Conservation (phyloP, 2,888 invertebrate genomes). For the Diloba caeruleocephala region DNA sequence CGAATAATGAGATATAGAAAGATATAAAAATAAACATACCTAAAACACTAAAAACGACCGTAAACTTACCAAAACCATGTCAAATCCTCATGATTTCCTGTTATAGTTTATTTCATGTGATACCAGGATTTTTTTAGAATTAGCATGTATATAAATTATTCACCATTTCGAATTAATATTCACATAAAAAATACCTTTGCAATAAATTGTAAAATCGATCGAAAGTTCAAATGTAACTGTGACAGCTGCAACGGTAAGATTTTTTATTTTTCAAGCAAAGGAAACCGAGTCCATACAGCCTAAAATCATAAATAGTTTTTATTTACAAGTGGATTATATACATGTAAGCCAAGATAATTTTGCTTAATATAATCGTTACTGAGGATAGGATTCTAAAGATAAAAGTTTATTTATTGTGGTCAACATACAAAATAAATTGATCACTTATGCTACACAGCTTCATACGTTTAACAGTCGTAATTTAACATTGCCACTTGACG, state of each 20-base stretch:
- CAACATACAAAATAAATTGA: too few species aligned
- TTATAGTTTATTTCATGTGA: conserved; percentile 22
- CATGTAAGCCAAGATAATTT: background rate
- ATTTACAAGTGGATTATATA: too few species aligned
- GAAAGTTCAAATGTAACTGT: conserved; percentile 45
- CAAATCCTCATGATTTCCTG: conserved; percentile 21
- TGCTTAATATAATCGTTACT: background rate
- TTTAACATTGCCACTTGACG: too few species aligned
- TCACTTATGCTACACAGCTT: too few species aligned
- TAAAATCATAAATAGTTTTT: too few species aligned
- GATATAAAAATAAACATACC: conserved; percentile 7
- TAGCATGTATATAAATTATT: conserved; percentile 3
- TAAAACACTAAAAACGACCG: conserved; percentile 40
- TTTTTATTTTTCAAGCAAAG: too few species aligned
- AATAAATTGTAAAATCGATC: conserved; percentile 22
- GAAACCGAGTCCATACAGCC: too few species aligned
- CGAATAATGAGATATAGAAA: conserved; percentile 11
- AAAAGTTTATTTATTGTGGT: background rate
- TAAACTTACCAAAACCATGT: conserved; percentile 29
- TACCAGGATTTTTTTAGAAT: conserved; percentile 8
- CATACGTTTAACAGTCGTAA: too few species aligned
- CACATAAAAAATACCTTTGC: conserved; percentile 6
- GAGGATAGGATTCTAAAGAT: background rate
- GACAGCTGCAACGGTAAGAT: too few species aligned
- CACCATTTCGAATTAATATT: conserved; percentile 10